Evolutionary conservation across 2,113 vertebrate genomes (phyloP), one percentile per base, ranked within the genome.

Genomic region (Anoura caudifer): DNA sequence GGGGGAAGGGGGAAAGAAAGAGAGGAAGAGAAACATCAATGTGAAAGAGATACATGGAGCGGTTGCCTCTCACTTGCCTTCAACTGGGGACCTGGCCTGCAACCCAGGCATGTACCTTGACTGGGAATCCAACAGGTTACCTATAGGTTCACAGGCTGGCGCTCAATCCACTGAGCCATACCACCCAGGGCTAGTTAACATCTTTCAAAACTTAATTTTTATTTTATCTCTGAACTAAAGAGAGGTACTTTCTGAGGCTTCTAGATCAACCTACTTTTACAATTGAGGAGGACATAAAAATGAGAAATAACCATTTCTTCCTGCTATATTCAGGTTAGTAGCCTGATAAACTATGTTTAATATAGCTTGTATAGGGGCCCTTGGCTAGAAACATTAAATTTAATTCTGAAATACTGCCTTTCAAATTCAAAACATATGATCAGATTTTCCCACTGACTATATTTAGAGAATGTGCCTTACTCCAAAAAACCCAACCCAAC

Each of bases 261-360:
- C 84, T 61, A 28, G 47, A 92, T 11, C 16, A 84, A 33, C 13
- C 28, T 89, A 81, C 17, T 87, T 87, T 79, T 72, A 89, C 0
- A 89, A 75, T 36, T 87, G 20, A 81, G 43, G 47, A 90, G 50
- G 41, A 84, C 33, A 41, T 86, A 20, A 95, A 61, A 59, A 77
- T 41, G 28, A 88, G 45, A 96, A 95, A 56, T 31, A 88, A n/a
- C 16, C 19, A 79, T 89, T 70, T 87, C 14, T 83, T 73, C 4
- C 17, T 90, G 56, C 56, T 45, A 85, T 85, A 94, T 92, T 87
- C 83, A 94, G 86, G 82, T 73, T 92, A 77, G 5, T 79, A 93
- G 87, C 3, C 14, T 80, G 33, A 93, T 79, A 87, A 95, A 91
- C 12, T 82, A 83, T 79, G 52, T 15, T 95, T 85, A 91, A 65